phyloP scores from a whole-genome alignment of 2,113 vertebrate genomes.

The Spermophilus dauricus region DNA sequence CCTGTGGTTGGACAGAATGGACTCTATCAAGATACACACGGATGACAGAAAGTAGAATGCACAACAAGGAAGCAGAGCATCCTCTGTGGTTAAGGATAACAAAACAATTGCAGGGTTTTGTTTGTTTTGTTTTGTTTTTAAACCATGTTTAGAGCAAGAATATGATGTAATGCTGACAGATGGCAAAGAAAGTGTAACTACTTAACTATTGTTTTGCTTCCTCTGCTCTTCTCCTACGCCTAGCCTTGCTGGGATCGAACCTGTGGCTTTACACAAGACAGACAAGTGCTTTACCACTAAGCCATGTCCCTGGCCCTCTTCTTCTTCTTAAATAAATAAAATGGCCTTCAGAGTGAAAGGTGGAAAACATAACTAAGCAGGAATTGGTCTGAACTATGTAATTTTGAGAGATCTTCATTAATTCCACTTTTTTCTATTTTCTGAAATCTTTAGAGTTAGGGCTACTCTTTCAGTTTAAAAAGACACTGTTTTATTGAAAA shows the following conservation, averaged over 20 bases:
- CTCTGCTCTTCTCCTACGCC: no score
- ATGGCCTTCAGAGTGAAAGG: not conserved
- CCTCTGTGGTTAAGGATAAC: not conserved
- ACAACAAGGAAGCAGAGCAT: not conserved
- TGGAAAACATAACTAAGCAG: constrained; percentile 12
- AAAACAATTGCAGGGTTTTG: not conserved
- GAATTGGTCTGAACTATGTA: not conserved
- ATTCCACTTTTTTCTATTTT: not conserved
- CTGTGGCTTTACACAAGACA: not conserved
- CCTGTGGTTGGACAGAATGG: not conserved
- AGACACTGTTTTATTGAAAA: constrained; percentile 40
- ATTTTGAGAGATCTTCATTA: not conserved
- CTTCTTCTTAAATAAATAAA: constrained; percentile 27
- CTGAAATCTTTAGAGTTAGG: constrained; percentile 5
- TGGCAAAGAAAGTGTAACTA: not conserved
- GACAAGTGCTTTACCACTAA: not conserved
- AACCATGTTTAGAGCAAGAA: constrained; percentile 53
- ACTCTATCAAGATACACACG: not conserved
- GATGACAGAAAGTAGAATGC: not conserved
- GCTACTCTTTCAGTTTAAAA: not conserved
- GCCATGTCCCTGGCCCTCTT: not conserved
- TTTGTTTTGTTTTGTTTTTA: not conserved
- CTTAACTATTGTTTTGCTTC: not conserved
- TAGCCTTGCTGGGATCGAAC: not conserved
- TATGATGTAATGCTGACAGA: constrained; percentile 49